phyloP scores from a whole-genome alignment of 2,888 invertebrate species.

The Callosobruchus maculatus region DNA sequence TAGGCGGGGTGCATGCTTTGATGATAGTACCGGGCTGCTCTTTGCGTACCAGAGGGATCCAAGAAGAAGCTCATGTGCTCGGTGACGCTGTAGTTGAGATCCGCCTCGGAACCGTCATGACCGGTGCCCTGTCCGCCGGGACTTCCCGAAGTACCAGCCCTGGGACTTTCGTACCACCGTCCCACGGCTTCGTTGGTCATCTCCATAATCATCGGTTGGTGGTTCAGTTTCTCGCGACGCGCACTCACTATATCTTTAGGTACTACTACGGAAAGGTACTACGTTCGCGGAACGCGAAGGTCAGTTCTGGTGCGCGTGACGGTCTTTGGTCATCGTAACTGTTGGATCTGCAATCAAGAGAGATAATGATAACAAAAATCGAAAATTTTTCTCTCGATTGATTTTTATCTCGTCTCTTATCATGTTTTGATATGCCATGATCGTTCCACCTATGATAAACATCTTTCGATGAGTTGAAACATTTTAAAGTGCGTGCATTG shows the following conservation, averaged over 20 bases:
- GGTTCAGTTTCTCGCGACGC: not conserved
- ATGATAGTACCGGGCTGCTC: constrained; percentile 50
- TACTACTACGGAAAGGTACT: not conserved
- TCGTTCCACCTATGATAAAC: not conserved
- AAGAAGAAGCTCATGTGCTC: constrained; percentile 52
- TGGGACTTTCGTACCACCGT: constrained; percentile 51
- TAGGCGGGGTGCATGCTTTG: constrained; percentile 52
- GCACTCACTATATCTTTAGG: not conserved
- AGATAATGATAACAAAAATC: not conserved
- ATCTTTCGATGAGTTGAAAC: not conserved
- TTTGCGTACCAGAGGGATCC: constrained; percentile 47
- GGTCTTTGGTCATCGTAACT: not conserved
- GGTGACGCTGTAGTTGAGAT: constrained; percentile 44
- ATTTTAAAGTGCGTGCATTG: not conserved
- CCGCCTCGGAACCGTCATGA: constrained; percentile 34
- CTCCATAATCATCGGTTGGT: constrained; percentile 47
- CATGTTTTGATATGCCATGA: not conserved
- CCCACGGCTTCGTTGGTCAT: constrained; percentile 50
- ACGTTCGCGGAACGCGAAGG: not conserved
- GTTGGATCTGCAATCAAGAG: not conserved
- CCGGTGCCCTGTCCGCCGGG: constrained; percentile 43
- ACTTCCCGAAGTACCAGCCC: constrained; percentile 46
- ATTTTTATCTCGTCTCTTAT: not conserved
- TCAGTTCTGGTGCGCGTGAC: not conserved
- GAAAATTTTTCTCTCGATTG: not conserved